Evolutionary conservation across 2,113 vertebrate species (phyloP).

Genomic region (Syngnathus typhle): DNA sequence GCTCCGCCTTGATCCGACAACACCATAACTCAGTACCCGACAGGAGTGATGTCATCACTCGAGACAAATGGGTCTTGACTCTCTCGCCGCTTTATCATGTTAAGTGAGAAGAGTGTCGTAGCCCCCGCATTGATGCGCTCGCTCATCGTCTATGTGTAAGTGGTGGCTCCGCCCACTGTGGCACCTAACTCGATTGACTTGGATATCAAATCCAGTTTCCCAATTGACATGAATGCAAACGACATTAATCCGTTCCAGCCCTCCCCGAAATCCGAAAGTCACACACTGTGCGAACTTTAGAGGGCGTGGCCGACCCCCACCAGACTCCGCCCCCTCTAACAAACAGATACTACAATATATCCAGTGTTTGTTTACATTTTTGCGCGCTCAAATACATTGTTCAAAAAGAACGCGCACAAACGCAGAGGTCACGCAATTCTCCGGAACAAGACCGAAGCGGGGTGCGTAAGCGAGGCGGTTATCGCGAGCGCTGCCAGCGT

Average conservation of each 20-base stretch:
- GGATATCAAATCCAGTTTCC: no score
- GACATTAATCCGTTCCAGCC: no score
- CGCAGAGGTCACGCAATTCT: constrained; percentile 22
- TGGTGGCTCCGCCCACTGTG: background rate
- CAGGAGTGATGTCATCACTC: constrained; percentile 49
- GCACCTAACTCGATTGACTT: no score
- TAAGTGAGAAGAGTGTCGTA: constrained; percentile 42
- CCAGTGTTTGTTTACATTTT: no score
- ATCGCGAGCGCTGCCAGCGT: constrained; percentile 47
- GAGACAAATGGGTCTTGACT: constrained; percentile 45
- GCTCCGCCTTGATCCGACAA: constrained; percentile 17
- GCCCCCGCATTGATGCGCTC: constrained; percentile 20
- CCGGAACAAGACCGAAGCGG: constrained; percentile 31
- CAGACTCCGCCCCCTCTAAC: no score
- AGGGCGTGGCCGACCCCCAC: no score
- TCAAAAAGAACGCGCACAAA: constrained; percentile 6
- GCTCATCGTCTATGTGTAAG: constrained; percentile 21
- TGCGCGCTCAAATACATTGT: no score
- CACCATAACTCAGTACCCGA: constrained; percentile 36
- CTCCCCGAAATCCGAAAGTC: no score
- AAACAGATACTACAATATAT: no score
- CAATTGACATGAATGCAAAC: no score
- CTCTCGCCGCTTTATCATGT: constrained; percentile 36
- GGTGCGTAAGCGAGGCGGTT: constrained; percentile 17
- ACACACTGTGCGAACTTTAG: no score